A percentile compares a stretch with the other conserved stretches of the same genome.
Conservation (phyloP, 2,797 vertebrate species). For the Spinus pinus region DNA sequence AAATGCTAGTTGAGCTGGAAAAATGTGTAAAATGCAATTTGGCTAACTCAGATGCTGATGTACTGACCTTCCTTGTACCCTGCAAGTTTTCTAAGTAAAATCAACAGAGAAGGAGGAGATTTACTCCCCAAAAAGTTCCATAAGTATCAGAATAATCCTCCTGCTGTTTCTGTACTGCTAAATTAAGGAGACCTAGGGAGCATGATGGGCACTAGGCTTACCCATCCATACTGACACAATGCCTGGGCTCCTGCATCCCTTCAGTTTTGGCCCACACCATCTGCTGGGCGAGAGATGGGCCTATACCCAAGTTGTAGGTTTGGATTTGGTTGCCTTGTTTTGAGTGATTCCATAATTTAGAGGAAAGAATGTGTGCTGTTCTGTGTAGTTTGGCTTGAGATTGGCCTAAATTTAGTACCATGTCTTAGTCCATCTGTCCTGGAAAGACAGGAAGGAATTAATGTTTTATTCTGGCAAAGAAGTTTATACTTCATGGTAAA, state of each 20-base stretch:
- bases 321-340: not conserved
- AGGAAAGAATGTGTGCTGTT: not conserved
- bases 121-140: not conserved
- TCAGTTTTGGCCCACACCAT: not conserved
- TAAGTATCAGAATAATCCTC: not conserved
- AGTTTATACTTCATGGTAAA: not conserved
- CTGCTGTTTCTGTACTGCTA: not conserved
- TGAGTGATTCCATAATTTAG: not conserved
- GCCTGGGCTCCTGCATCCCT: not conserved
- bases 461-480: not conserved
- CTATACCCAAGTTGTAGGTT: not conserved
- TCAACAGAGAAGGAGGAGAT: not conserved
- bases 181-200: not conserved
- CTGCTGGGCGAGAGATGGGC: fast-evolving
- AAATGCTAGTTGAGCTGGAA: not conserved
- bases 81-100: not conserved
- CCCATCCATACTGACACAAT: not conserved
- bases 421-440: not conserved
- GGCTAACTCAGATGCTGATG: not conserved
- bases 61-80: not conserved
- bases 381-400: not conserved
- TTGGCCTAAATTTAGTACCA: not conserved
- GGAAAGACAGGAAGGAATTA: not conserved
- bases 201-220: not conserved
- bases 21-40: not conserved